Conservation (phyloP, 2,797 vertebrate genomes). For the Sarcoramphus papa region DNA sequence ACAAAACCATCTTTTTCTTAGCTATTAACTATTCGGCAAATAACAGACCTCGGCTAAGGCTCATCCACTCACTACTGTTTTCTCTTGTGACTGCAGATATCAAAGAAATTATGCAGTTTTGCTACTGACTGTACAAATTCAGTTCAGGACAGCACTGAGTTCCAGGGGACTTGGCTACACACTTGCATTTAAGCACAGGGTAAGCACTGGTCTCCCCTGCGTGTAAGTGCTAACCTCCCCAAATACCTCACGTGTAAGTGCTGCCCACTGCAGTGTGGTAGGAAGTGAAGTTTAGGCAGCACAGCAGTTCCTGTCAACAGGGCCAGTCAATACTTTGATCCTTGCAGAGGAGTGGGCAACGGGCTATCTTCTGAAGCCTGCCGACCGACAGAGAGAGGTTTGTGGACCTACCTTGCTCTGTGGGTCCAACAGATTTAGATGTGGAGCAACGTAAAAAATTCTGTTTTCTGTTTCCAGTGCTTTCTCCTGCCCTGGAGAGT, state of each 20-base stretch:
- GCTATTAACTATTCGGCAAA: neutral
- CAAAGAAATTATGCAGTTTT: neutral
- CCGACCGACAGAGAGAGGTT: neutral
- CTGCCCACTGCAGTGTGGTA: neutral
- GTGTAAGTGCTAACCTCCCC: neutral
- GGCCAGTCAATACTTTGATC: neutral
- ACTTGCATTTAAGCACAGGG: neutral
- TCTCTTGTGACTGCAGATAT: neutral
- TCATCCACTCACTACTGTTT: neutral
- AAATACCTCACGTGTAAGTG: rapidly evolving
- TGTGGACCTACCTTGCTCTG: neutral
- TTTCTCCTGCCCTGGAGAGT: neutral
- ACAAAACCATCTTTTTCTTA: neutral
- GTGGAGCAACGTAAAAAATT: neutral
- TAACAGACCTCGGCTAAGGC: neutral
- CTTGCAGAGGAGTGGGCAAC: neutral
- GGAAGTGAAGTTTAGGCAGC: neutral
- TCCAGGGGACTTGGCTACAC: neutral
- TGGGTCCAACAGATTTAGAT: neutral
- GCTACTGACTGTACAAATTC: neutral
- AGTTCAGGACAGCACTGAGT: neutral
- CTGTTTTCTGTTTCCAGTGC: neutral
- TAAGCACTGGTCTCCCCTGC: neutral
- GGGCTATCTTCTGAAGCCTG: neutral
- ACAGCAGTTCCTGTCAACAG: neutral